A percentile compares a stretch with the other conserved stretches of the same genome.
phyloP scores from a whole-genome alignment of 1,140 invertebrate species.

The Ostrea denselamellosa region DNA sequence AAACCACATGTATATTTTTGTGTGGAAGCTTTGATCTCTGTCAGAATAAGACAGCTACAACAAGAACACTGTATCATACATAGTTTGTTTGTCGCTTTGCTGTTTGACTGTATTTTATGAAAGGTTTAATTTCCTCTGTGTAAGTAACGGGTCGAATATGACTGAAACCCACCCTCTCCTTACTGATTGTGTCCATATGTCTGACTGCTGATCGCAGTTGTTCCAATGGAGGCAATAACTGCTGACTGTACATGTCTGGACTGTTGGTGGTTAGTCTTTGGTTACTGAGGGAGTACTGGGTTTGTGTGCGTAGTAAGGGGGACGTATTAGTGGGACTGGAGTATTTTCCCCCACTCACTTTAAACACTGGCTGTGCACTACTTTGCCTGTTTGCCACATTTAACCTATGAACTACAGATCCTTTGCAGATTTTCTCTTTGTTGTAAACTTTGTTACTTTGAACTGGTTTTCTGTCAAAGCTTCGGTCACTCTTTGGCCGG shows the following conservation, averaged over 20 bases:
- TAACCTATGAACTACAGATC: constrained; percentile 69
- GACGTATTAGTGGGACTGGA: constrained; percentile 60
- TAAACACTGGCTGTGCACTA: constrained; percentile 58
- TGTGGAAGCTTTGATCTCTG: not conserved
- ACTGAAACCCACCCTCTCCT: constrained; percentile 36
- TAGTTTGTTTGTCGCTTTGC: constrained; percentile 46
- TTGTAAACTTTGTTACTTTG: constrained; percentile 60
- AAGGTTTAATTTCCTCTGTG: constrained; percentile 69
- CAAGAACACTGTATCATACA: not conserved
- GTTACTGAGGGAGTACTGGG: constrained; percentile 73
- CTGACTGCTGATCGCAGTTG: constrained; percentile 67
- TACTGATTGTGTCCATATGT: constrained; percentile 62
- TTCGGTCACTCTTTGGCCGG: constrained; percentile 56
- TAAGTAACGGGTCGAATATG: constrained; percentile 58
- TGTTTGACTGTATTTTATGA: constrained; percentile 73
- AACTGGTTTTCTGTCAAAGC: constrained; percentile 26
- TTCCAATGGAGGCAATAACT: constrained; percentile 68
- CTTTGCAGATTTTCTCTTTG: constrained; percentile 71
- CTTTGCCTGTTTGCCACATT: constrained; percentile 53
- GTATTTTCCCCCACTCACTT: constrained; percentile 71
- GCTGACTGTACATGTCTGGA: constrained; percentile 66
- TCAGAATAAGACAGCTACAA: not conserved
- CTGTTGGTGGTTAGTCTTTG: constrained; percentile 70
- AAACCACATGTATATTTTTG: not conserved
- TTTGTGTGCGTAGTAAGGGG: constrained; percentile 70